A percentile compares a stretch with the other conserved stretches of the same genome.
Conservation (phyloP, 2,888 invertebrate species). For the Amphimallon solstitiale region DNA sequence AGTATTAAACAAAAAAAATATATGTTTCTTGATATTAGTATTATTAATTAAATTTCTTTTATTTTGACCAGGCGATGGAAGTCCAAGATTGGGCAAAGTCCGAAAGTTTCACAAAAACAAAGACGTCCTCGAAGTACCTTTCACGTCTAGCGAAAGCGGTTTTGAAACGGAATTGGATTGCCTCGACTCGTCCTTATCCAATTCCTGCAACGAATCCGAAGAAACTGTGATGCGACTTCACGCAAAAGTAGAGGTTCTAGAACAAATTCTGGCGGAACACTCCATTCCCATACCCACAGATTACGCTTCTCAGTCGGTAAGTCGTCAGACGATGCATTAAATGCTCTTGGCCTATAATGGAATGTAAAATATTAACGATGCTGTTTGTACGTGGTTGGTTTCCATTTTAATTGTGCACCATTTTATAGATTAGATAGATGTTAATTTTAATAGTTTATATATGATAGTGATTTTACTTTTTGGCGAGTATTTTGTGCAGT, state of each 20-base stretch:
- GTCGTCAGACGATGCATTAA: slow-evolving; percentile 41
- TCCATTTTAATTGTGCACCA: not conserved
- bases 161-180: slow-evolving; percentile 62
- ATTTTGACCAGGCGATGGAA: slow-evolving; percentile 62
- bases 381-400: not conserved
- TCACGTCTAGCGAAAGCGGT: slow-evolving; percentile 60
- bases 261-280: slow-evolving; percentile 58
- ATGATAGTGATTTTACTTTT: slow-evolving; percentile 3
- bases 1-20: no score
- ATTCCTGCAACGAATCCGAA: slow-evolving; percentile 51
- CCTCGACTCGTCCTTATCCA: slow-evolving; percentile 55
- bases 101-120: slow-evolving; percentile 66
- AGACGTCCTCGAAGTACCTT: slow-evolving; percentile 60
- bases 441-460: not conserved
- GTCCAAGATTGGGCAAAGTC: slow-evolving; percentile 70
- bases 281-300: slow-evolving; percentile 55
- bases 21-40: not conserved
- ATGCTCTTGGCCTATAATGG: not conserved
- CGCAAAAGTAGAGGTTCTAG: slow-evolving; percentile 59
- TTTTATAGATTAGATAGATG: not conserved
- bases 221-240: slow-evolving; percentile 51
- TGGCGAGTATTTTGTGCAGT: slow-evolving; percentile 10
- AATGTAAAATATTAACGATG: no score
- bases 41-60: not conserved
- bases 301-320: slow-evolving; percentile 50